A percentile compares a stretch with the other conserved stretches of the same genome.
phyloP scores from a whole-genome alignment of 2,888 invertebrate species.

The Cotesia congregata region DNA sequence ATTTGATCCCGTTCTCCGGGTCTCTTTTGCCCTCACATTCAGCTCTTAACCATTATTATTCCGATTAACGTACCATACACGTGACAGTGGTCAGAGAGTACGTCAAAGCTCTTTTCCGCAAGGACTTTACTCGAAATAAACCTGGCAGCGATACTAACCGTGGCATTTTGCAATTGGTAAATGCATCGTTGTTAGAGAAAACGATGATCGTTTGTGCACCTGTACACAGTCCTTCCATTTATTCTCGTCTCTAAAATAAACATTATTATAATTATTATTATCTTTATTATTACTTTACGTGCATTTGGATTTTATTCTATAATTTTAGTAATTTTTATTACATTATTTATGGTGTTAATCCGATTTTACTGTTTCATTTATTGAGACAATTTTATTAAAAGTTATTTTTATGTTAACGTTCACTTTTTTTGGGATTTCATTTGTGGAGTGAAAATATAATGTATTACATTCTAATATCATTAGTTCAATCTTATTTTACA shows the following conservation, averaged over 20 bases:
- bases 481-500: too few species aligned
- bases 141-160: constrained; percentile 45
- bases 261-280: background rate
- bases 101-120: constrained; percentile 46
- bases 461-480: too few species aligned
- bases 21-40: background rate
- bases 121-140: constrained; percentile 50
- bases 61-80: constrained; percentile 6
- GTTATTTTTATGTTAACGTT: background rate
- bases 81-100: constrained; percentile 30
- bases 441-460: background rate
- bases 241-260: background rate
- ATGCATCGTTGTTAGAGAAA: constrained; percentile 14
- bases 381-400: background rate
- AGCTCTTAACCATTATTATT: background rate
- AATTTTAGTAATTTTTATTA: background rate
- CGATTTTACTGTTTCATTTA: background rate
- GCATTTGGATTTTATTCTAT: background rate
- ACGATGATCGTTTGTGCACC: background rate
- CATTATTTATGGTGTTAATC: background rate
- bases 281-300: background rate
- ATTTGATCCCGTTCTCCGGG: background rate
- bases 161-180: constrained; percentile 37
- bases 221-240: background rate
- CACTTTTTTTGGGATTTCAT: background rate